Evolutionary conservation across 2,888 invertebrate species (phyloP).

Genomic region (Dexiosoma caninum): DNA sequence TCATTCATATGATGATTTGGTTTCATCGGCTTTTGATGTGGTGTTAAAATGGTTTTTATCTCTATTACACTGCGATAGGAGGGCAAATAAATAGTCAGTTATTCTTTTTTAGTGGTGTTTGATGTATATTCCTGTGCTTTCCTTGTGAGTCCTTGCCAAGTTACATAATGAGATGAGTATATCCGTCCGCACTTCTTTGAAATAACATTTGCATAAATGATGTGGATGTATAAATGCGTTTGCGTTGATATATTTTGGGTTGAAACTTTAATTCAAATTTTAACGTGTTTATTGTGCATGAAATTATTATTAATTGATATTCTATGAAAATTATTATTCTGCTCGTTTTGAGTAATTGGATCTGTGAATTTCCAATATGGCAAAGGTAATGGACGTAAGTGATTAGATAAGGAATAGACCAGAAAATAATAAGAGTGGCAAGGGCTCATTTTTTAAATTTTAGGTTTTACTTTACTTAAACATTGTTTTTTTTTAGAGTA

Average conservation of each 20-base stretch:
- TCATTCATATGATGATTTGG: slow-evolving; percentile 59
- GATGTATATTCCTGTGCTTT: slow-evolving; percentile 6
- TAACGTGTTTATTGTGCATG: slow-evolving; percentile 67
- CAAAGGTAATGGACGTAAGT: slow-evolving; percentile 15
- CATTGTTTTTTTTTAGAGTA: too few relatives aligned
- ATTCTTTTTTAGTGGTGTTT: slow-evolving; percentile 39
- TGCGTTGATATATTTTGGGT: slow-evolving; percentile 48
- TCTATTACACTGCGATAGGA: too few relatives aligned
- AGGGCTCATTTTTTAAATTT: slow-evolving; percentile 27
- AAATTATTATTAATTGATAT: slow-evolving; percentile 76
- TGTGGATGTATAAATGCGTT: slow-evolving; percentile 32
- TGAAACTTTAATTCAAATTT: slow-evolving; percentile 28
- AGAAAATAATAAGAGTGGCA: not conserved
- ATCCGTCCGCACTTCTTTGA: not conserved
- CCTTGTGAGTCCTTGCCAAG: not conserved
- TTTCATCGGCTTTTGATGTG: slow-evolving; percentile 51
- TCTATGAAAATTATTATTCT: slow-evolving; percentile 62
- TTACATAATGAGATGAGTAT: slow-evolving; percentile 35
- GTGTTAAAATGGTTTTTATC: slow-evolving; percentile 62
- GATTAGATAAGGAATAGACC: not conserved
- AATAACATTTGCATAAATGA: slow-evolving; percentile 31
- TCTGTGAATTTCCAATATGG: slow-evolving; percentile 14
- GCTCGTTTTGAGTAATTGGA: slow-evolving; percentile 43
- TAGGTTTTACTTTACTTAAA: slow-evolving; percentile 1
- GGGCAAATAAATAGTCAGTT: slow-evolving; percentile 16